Evolutionary conservation across 2,888 invertebrate species (phyloP), one percentile per base, ranked within the genome.

Genomic region (Diachrysia chrysitis): DNA sequence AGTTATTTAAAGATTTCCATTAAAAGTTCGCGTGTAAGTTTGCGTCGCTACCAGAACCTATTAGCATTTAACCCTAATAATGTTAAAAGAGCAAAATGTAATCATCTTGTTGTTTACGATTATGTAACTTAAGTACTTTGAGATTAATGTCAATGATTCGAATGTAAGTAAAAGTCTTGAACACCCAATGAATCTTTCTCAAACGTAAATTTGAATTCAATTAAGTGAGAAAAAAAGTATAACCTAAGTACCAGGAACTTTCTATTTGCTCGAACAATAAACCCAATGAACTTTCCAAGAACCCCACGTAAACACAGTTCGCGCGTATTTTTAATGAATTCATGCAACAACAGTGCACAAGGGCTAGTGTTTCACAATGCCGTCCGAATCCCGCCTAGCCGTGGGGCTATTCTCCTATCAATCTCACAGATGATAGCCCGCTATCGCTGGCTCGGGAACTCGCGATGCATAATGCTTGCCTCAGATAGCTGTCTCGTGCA

Each of bases 401-500:
- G 90, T 86, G 85, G 93, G 94, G 92, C 89, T 90, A 90, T 93
- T 93, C 93, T 90, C 93, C 95, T 95, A 95, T 95, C 95, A 95
- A 95, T 95, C 95, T 94, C 87, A 80, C 81, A 92, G 95, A 95
- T 95, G 95, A 95, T 95, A 95, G 94, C 84, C 89, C 86, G 87
- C 91, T 93, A 94, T 94, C 94, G 89, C 87, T 83, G 76, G 82
- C 84, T 82, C 78, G 83, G 87, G 89, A 88, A 89, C 91, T 88
- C 88, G 89, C 90, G 92, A 94, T 94, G 95, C 94, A 95, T 95
- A 95, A 95, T 95, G 94, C 93, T 92, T 88, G 90, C 84, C 85
- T 88, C 90, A 93, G 95, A 95, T 95, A 93, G 93, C 95, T 93
- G 94, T 94, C 95, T 94, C 89, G 88, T 81, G 93, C 95, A 95